Percentiles rank a stretch among this genome's conserved stretches.
Evolutionary conservation across 2,113 vertebrate species (phyloP).

Genomic region (Phyllopteryx taeniolatus): DNA sequence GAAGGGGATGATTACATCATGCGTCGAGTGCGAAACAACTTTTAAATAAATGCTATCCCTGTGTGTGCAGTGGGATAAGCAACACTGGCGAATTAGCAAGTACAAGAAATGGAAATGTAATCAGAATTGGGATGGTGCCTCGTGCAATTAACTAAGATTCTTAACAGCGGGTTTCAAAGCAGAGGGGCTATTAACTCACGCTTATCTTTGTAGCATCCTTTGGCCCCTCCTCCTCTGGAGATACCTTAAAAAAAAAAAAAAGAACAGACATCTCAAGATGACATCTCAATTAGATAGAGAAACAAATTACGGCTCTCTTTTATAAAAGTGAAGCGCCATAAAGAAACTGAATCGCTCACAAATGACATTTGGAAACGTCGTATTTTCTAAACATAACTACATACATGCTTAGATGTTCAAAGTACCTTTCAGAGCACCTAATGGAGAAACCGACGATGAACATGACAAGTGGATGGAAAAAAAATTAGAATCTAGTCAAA

Average conservation of each 20-base stretch:
- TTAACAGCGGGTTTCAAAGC: slow-evolving; percentile 2
- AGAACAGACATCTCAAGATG: not conserved
- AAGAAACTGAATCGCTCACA: not conserved
- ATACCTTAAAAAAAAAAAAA: slow-evolving; percentile 68
- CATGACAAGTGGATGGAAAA: too few relatives aligned
- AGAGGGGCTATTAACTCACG: slow-evolving; percentile 74
- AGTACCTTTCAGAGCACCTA: too few relatives aligned
- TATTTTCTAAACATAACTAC: not conserved
- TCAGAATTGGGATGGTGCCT: slow-evolving; percentile 17
- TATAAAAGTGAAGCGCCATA: too few relatives aligned
- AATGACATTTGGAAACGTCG: not conserved
- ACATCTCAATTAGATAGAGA: not conserved
- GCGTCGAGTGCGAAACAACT: not conserved
- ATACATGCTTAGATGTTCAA: too few relatives aligned
- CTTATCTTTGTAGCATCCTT: slow-evolving; percentile 96
- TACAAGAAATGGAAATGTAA: slow-evolving; percentile 23
- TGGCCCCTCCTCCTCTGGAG: slow-evolving; percentile 78
- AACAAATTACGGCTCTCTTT: too few relatives aligned
- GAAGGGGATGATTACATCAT: slow-evolving; percentile 7
- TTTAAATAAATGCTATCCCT: not conserved
- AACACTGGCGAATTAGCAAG: slow-evolving; percentile 27
- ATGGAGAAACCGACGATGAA: too few relatives aligned
- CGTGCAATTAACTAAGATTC: slow-evolving; percentile 10
- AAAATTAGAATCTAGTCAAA: too few relatives aligned
- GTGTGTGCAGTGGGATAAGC: slow-evolving; percentile 3